These are phyloP conservation scores for mouse (Mus musculus) DNA, from an alignment of 2,113 vertebrate species.

Conservation along the genomic window GRCm39 chr10:58664001-58664500, in stretches of 20 bases:
- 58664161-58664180: background rate
- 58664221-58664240: background rate
- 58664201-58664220: background rate
- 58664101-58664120: background rate
- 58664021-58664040: background rate
- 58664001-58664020: background rate
- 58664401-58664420: background rate
- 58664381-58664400: background rate
- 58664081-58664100: background rate
- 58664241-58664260: background rate
- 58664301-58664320: background rate
- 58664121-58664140: background rate
- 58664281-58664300: background rate
- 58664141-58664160: background rate
- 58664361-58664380: accelerated
- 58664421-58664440: accelerated
- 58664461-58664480: background rate
- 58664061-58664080: background rate
- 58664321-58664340: background rate
- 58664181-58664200: background rate
- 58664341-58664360: background rate
- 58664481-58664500: background rate
- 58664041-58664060: background rate
- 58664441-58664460: background rate
- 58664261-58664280: background rate